Percentiles rank a stretch among this genome's conserved stretches.
phyloP scores from a whole-genome alignment of 2,113 vertebrate species.

The Periophthalmodon schlosseri region DNA sequence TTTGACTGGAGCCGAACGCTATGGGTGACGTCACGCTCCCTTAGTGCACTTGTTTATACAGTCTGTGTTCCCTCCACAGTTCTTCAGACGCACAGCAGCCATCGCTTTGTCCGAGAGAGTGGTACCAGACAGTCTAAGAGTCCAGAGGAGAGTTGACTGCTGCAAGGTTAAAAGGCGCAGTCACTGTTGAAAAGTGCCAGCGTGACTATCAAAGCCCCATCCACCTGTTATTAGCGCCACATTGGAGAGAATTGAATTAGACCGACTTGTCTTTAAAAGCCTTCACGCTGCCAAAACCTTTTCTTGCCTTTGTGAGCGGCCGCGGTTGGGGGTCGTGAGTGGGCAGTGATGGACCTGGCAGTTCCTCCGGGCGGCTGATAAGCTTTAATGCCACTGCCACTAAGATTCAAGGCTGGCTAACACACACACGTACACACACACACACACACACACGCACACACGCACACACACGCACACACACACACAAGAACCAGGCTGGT shows the following conservation, averaged over 20 bases:
- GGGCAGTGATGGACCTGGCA: conserved; percentile 54
- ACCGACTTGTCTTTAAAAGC: conserved; percentile 60
- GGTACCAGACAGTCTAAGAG: neutral
- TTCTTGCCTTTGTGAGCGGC: conserved; percentile 49
- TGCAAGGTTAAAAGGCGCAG: conserved; percentile 35
- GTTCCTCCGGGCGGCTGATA: conserved; percentile 65
- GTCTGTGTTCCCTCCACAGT: neutral
- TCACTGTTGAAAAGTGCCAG: conserved; percentile 33
- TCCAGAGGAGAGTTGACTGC: conserved; percentile 5
- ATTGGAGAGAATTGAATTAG: conserved; percentile 60
- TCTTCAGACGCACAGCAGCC: neutral
- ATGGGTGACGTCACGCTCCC: too few relatives aligned
- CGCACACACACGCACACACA: conserved; percentile 40
- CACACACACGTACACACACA: conserved; percentile 20
- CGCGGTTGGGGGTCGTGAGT: conserved; percentile 51
- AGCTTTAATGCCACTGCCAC: conserved; percentile 72
- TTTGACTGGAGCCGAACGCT: too few relatives aligned
- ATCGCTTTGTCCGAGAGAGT: neutral
- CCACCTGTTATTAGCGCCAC: conserved; percentile 55
- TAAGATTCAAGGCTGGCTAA: conserved; percentile 58
- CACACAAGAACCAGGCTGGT: conserved; percentile 47
- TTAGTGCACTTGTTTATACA: too few relatives aligned
- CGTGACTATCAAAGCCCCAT: conserved; percentile 36
- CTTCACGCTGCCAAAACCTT: conserved; percentile 47
- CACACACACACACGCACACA: conserved; percentile 19